Evolutionary conservation across 2,888 invertebrate species (phyloP), one percentile per base, ranked within the genome.

Genomic region (Sphaerophoria rueppellii): DNA sequence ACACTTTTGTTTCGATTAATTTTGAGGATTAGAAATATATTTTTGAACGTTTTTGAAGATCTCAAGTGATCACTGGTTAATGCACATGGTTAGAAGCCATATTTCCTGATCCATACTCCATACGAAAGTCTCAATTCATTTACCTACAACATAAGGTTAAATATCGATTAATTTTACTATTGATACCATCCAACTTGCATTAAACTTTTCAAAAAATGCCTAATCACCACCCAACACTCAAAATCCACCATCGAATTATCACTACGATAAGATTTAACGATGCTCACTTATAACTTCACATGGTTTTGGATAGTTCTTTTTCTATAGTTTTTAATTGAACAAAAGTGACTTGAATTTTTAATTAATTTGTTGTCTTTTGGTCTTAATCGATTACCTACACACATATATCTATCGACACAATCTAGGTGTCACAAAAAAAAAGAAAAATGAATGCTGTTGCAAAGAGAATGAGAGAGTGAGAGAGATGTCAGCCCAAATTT

Each of bases 341-440:
- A 35, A 32, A 69, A 55, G 34, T 79, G 83, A 54, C 72, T 61
- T 75, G 83, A 83, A 83, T 83, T 50, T 67, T 69, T 61, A 80
- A 55, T 35, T 24, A 50, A 76, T 52, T 32, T 7, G 9, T 69
- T 60, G 54, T 63, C 61, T 40, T 61, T 65, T 82, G 52, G 34
- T 61, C 67, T 4, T 40, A 40, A 7, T 40, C 9, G 40, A 43
- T 9, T 43, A 9, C 12, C 43, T 43, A 11, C 9, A n/a, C n/a
- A n/a, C n/a, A 40, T 40, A 7, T 40, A 9, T 11, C 12, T 43
- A 43, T 9, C 43, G 9, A 40, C 11, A n/a, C 40, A 43, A 40
- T 43, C 43, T 6, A 9, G 2, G 12, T 9, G 9, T 12, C 12
- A 16, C 14, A 48, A 1, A 24, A 1, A 24, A 24, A 24, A 24